phyloP scores from a whole-genome alignment of 2,797 vertebrate species.

The Myotis pilosus region DNA sequence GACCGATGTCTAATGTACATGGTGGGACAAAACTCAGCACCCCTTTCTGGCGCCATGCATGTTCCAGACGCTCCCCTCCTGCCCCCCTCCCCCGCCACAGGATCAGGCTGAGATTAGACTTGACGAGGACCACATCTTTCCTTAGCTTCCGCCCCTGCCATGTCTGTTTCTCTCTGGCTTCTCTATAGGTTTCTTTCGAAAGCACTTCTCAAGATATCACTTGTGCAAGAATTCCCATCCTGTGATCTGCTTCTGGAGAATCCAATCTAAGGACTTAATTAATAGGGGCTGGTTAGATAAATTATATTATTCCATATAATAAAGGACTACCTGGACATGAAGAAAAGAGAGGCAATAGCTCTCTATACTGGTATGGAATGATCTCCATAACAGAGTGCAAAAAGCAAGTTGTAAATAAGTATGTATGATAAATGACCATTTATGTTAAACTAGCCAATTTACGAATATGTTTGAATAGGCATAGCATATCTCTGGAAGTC shows the following conservation, averaged over 20 bases:
- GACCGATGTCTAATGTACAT: not conserved
- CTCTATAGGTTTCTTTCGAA: not conserved
- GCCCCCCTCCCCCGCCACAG: rapidly evolving
- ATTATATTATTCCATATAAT: not conserved
- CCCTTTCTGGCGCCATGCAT: not conserved
- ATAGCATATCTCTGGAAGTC: not conserved
- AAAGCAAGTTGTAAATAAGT: not conserved
- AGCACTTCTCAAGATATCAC: not conserved
- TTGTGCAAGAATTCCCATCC: not conserved
- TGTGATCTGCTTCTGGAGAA: not conserved
- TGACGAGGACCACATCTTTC: not conserved
- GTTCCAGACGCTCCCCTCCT: not conserved
- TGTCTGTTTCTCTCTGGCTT: not conserved
- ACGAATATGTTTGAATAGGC: not conserved
- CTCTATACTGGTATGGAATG: not conserved
- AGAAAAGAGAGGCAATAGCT: not conserved
- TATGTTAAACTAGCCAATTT: not conserved
- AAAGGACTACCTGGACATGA: not conserved
- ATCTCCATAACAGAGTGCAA: not conserved
- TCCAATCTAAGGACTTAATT: not conserved
- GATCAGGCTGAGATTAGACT: not conserved
- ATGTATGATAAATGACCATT: not conserved
- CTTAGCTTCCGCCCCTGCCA: not conserved
- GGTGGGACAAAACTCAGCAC: not conserved
- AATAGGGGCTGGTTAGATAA: not conserved